Conservation (phyloP, 2,888 invertebrate genomes). For the Prosopocoilus inquinatus region DNA sequence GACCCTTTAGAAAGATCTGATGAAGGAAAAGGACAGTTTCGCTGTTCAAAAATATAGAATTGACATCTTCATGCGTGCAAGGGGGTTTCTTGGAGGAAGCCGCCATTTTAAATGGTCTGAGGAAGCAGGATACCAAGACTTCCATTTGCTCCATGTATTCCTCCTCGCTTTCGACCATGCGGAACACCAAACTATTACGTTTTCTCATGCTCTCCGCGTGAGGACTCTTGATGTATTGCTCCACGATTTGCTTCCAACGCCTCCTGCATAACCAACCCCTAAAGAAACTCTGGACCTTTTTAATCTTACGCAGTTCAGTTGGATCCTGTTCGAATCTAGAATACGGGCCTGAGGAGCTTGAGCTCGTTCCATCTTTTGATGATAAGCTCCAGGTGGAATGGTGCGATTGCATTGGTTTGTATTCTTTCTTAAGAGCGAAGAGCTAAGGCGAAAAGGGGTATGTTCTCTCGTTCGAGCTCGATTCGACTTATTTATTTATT, state of each 20-base stretch:
- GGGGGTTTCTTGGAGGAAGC: slow-evolving; percentile 91
- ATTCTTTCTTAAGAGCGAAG: slow-evolving; percentile 78
- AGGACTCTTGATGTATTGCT: slow-evolving; percentile 90
- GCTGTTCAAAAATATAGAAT: slow-evolving; percentile 90
- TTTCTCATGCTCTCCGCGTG: slow-evolving; percentile 94
- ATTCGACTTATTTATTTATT: neutral
- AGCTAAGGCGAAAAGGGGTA: slow-evolving; percentile 58
- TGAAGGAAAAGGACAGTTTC: slow-evolving; percentile 90
- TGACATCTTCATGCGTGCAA: slow-evolving; percentile 90
- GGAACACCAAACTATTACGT: slow-evolving; percentile 82
- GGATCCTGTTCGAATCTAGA: slow-evolving; percentile 55
- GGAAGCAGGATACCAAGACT: slow-evolving; percentile 78
- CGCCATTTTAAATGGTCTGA: slow-evolving; percentile 90
- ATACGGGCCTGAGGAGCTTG: slow-evolving; percentile 35
- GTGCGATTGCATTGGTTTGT: slow-evolving; percentile 56
- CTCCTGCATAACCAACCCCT: slow-evolving; percentile 89
- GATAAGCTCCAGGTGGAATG: slow-evolving; percentile 39
- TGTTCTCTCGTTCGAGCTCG: neutral
- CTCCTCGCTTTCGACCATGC: slow-evolving; percentile 92
- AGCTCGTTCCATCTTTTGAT: slow-evolving; percentile 35
- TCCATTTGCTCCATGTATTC: slow-evolving; percentile 91
- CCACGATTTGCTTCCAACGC: slow-evolving; percentile 92
- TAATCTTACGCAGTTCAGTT: slow-evolving; percentile 82
- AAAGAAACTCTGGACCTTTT: slow-evolving; percentile 88
- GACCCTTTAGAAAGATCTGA: slow-evolving; percentile 90